phyloP scores from a whole-genome alignment of 2,888 invertebrate genomes.

The Pseudococcus jackbeardsleyi region DNA sequence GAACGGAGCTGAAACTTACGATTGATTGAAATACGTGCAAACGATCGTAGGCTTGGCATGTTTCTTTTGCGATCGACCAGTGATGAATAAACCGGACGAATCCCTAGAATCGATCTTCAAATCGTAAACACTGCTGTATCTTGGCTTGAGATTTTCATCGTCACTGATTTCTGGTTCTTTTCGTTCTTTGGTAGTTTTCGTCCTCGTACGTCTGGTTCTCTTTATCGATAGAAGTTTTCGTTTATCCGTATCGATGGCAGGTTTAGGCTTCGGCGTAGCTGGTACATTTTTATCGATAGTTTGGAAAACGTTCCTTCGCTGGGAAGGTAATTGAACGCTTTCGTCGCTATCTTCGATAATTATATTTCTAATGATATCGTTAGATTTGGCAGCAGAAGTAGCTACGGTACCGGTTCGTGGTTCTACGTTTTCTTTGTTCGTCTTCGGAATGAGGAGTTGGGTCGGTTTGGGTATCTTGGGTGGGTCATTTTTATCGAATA shows the following conservation, averaged over 20 bases:
- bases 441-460: neutral
- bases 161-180: neutral
- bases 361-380: neutral
- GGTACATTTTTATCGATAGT: constrained; percentile 11
- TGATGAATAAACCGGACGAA: constrained; percentile 45
- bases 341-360: constrained; percentile 11
- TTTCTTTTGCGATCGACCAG: constrained; percentile 61
- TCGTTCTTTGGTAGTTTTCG: neutral
- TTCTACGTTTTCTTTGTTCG: neutral
- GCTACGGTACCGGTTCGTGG: neutral
- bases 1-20: constrained; percentile 68
- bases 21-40: constrained; percentile 68
- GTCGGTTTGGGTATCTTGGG: neutral
- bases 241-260: neutral
- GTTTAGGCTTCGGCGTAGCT: neutral
- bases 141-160: neutral
- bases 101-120: constrained; percentile 34
- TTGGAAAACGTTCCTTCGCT: neutral
- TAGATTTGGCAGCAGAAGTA: neutral
- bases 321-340: neutral
- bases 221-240: constrained; percentile 29
- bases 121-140: constrained; percentile 57
- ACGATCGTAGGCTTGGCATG: constrained; percentile 66
- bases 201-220: constrained; percentile 15
- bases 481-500: constrained; percentile 27